These are phyloP conservation scores for Cherax destructor DNA, from an alignment of 1,140 invertebrate genomes.

Conservation along the genomic window DNA sequence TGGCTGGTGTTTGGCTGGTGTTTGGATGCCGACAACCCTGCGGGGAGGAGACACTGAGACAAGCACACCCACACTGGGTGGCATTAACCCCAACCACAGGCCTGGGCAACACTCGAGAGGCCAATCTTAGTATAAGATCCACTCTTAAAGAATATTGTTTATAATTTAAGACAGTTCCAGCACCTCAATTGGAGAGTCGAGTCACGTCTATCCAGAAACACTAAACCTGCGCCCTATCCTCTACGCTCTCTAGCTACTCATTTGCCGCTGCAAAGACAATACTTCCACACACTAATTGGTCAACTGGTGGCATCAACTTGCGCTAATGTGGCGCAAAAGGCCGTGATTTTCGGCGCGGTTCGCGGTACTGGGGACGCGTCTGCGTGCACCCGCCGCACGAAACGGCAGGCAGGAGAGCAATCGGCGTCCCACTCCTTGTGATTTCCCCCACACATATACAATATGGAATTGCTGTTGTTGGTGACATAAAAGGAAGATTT, in stretches of 20 bases:
- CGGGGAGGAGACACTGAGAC: too few species aligned
- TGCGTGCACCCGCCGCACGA: background rate
- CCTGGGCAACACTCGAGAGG: too few species aligned
- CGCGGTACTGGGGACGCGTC: background rate
- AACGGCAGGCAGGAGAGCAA: background rate
- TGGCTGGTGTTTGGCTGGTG: too few species aligned
- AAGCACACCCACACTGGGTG: too few species aligned
- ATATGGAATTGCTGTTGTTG: slow-evolving; percentile 5
- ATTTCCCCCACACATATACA: slow-evolving; percentile 5
- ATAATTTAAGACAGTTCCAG: background rate
- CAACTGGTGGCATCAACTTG: background rate
- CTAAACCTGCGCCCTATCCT: background rate
- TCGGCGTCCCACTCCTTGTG: background rate
- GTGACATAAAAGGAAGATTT: background rate
- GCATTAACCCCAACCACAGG: too few species aligned
- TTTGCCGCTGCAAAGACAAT: slow-evolving; percentile 3
- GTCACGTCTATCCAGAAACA: background rate
- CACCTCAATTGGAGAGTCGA: background rate
- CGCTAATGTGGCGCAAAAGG: slow-evolving; percentile 4
- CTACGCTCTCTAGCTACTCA: background rate
- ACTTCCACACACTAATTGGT: background rate
- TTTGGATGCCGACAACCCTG: too few species aligned
- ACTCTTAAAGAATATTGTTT: background rate
- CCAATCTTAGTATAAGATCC: background rate
- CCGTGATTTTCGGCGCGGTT: slow-evolving; percentile 5